Base-by-base conservation (phyloP, 2,797 vertebrate genomes). In the Clamator glandarius region DNA sequence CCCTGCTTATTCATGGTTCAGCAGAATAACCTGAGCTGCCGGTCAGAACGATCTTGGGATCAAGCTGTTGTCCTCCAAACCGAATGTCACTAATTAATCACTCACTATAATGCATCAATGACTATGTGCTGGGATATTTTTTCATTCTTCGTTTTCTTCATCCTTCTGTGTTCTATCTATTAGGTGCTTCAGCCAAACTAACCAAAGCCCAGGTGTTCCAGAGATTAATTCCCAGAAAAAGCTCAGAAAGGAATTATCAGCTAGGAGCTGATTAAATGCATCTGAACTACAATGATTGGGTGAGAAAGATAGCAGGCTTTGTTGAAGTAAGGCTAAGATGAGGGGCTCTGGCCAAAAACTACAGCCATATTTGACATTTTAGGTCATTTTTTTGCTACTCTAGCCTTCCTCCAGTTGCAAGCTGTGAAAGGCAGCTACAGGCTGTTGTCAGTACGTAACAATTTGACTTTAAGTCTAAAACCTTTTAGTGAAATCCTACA, bases 151-250 rank as follows among this genome's bases (percentile, higher is more conserved):
- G 57, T 61, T 84, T 84, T 90, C 64, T 95, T 52, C n/a, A 15
- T 84, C 57, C 33, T 89, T 42, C 85, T 91, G 83, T 87, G 84
- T 80, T 74, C 92, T 96, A 92, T 87, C 92, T 94, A 41, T 8
- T n/a, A 92, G 64, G 72, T 76, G 29, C 52, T 90, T 70, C 75
- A 51, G 50, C 70, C 87, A 77, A 89, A 67, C 85, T 88, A 79
- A 87, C 73, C 44, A 63, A 55, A 86, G 55, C 68, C 69, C 36
- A 0, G 2, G 48, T 69, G 77, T 91, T 91, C 84, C 70, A 74
- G 44, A 80, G 77, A 92, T 95, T 95, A 93, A 88, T 91, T 95
- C 89, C 54, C 85, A 84, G 85, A 55, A 90, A 91, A 86, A 88
- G 41, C 84, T 83, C 44, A 21, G 87, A 89, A 63, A 91, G 77